phyloP scores from a whole-genome alignment of 2,113 vertebrate genomes.

The Esox niger region DNA sequence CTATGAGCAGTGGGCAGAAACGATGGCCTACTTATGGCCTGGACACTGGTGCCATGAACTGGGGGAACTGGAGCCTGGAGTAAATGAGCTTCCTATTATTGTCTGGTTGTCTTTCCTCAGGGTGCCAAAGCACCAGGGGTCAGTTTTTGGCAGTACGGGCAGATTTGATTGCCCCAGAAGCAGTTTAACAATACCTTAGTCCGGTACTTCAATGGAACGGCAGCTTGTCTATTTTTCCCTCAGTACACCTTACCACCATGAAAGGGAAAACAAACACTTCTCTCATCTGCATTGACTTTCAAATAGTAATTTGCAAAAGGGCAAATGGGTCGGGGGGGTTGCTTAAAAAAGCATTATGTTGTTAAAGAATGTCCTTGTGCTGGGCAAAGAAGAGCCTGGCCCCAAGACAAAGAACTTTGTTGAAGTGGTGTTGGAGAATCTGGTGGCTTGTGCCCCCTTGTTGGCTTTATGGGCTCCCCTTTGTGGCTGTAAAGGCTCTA shows the following conservation, averaged over 20 bases:
- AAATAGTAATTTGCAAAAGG: conserved; percentile 56
- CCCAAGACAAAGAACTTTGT: conserved; percentile 68
- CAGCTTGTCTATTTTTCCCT: conserved; percentile 34
- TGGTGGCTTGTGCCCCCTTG: conserved; percentile 43
- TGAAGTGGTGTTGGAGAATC: conserved; percentile 45
- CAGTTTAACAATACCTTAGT: conserved; percentile 50
- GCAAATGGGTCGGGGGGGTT: conserved; percentile 20
- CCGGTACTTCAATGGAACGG: conserved; percentile 40
- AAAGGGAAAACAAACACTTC: conserved; percentile 63
- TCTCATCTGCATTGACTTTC: conserved; percentile 56
- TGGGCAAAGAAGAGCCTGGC: conserved; percentile 42
- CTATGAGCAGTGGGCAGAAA: conserved; percentile 31
- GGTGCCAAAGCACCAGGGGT: background rate
- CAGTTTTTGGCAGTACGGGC: conserved; percentile 9
- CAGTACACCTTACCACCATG: conserved; percentile 13
- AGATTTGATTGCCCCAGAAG: conserved; percentile 48
- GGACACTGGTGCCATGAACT: background rate
- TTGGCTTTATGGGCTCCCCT: conserved; percentile 64
- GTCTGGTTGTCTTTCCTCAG: background rate
- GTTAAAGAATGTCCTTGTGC: conserved; percentile 59
- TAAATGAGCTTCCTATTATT: background rate
- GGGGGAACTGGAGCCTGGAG: background rate
- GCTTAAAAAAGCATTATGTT: conserved; percentile 73
- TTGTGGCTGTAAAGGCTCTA: conserved; percentile 53
- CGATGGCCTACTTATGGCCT: conserved; percentile 27